Percentiles rank a stretch among this genome's conserved stretches.
phyloP scores from a whole-genome alignment of 2,113 vertebrate species.

The Istiophorus platypterus region DNA sequence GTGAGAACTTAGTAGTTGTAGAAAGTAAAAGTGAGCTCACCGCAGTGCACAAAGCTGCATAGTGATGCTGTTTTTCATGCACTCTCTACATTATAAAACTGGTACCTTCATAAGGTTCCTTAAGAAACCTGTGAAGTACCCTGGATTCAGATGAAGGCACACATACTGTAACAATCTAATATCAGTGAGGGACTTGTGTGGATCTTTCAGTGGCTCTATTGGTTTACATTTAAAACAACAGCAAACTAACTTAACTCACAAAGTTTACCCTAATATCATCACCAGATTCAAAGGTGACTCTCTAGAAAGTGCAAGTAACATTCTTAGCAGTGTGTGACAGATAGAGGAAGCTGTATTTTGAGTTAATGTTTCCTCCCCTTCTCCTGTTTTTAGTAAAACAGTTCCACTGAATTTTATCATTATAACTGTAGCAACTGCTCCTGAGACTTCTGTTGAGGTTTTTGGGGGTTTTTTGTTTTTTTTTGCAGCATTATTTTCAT shows the following conservation, averaged over 20 bases:
- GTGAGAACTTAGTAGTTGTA: not conserved
- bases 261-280: not conserved
- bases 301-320: not conserved
- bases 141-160: not conserved
- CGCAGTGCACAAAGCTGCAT: not conserved
- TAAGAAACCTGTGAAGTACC: not conserved
- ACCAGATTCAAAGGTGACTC: not conserved
- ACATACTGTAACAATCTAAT: not conserved
- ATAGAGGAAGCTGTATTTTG: not conserved
- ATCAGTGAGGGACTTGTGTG: not conserved
- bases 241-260: not conserved
- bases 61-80: not conserved
- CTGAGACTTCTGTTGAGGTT: not conserved
- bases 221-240: conserved; percentile 2
- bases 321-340: not conserved
- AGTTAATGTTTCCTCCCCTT: no score
- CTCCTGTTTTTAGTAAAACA: not conserved
- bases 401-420: conserved; percentile 16
- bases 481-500: conserved; percentile 31
- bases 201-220: not conserved
- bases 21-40: conserved; percentile 24
- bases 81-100: not conserved
- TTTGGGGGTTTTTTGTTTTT: no score
- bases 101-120: not conserved
- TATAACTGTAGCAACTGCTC: not conserved